Evolutionary conservation across 2,888 invertebrate species (phyloP).

Genomic region (Philaethria dido): DNA sequence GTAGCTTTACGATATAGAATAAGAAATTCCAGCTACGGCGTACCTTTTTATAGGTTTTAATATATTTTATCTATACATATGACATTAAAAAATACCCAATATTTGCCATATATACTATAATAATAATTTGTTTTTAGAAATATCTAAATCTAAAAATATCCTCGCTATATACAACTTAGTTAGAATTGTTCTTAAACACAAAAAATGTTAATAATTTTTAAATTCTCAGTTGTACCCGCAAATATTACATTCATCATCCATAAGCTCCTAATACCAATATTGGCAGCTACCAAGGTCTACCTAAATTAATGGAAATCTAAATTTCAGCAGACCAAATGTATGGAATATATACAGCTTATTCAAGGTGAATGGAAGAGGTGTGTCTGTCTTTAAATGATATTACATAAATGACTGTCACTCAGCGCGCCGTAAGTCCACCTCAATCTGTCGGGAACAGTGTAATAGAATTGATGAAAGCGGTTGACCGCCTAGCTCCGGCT

Average conservation of each 20-base stretch:
- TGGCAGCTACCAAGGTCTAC: too few species aligned
- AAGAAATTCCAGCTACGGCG: background rate
- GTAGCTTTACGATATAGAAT: slow-evolving; percentile 31
- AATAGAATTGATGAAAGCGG: slow-evolving; percentile 76
- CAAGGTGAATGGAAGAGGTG: slow-evolving; percentile 31
- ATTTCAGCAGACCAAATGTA: background rate
- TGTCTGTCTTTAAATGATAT: background rate
- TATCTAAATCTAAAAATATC: too few species aligned
- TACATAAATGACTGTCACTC: slow-evolving; percentile 16
- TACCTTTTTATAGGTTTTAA: background rate
- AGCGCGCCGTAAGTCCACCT: slow-evolving; percentile 49
- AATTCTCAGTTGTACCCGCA: background rate
- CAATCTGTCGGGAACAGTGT: slow-evolving; percentile 72
- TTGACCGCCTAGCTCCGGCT: slow-evolving; percentile 69
- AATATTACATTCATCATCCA: background rate
- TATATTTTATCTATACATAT: too few species aligned
- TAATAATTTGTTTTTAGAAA: too few species aligned
- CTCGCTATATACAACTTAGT: too few species aligned
- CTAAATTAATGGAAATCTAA: background rate
- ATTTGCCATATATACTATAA: too few species aligned
- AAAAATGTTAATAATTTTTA: background rate
- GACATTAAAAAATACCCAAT: too few species aligned
- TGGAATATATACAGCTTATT: slow-evolving; percentile 23
- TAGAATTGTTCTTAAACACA: too few species aligned
- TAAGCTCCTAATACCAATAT: background rate